These are phyloP conservation scores for Epiblema foenella DNA, from an alignment of 2,888 invertebrate species.

Conservation along the genomic window DNA sequence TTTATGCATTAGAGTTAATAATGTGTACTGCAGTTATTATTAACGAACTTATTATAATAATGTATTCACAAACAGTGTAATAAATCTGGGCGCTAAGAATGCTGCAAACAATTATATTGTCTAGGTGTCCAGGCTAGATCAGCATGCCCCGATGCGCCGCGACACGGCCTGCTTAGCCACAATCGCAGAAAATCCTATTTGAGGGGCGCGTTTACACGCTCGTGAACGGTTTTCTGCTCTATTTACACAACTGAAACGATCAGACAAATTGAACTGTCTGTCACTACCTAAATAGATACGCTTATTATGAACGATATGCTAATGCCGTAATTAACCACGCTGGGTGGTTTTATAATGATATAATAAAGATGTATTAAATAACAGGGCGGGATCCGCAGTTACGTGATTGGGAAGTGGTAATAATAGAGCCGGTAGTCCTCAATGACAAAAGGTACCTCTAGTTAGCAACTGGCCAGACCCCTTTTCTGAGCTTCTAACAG, in stretches of 20 bases:
- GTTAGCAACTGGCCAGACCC: slow-evolving; percentile 80
- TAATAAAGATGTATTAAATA: slow-evolving; percentile 67
- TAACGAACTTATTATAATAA: slow-evolving; percentile 48
- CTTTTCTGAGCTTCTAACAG: slow-evolving; percentile 79
- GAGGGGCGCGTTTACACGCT: slow-evolving; percentile 64
- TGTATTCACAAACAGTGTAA: slow-evolving; percentile 56
- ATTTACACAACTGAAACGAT: slow-evolving; percentile 76
- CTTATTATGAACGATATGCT: slow-evolving; percentile 61
- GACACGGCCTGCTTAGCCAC: slow-evolving; percentile 62
- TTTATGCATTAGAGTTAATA: slow-evolving; percentile 27
- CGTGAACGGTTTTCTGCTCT: slow-evolving; percentile 75
- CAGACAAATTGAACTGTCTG: slow-evolving; percentile 73
- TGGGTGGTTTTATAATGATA: slow-evolving; percentile 55
- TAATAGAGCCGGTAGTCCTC: slow-evolving; percentile 76
- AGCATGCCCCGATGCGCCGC: slow-evolving; percentile 66
- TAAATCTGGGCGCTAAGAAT: slow-evolving; percentile 61
- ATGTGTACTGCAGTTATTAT: slow-evolving; percentile 34
- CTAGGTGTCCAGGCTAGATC: slow-evolving; percentile 64
- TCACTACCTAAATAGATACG: slow-evolving; percentile 61
- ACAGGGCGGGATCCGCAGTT: slow-evolving; percentile 70
- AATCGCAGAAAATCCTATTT: slow-evolving; percentile 73
- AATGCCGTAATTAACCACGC: slow-evolving; percentile 60
- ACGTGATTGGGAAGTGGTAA: slow-evolving; percentile 70
- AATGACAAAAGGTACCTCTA: slow-evolving; percentile 69
- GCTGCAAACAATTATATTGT: slow-evolving; percentile 65